These are phyloP conservation scores for Himalopsyche anomala DNA, from an alignment of 2,888 invertebrate genomes.

Conservation along the genomic window DNA sequence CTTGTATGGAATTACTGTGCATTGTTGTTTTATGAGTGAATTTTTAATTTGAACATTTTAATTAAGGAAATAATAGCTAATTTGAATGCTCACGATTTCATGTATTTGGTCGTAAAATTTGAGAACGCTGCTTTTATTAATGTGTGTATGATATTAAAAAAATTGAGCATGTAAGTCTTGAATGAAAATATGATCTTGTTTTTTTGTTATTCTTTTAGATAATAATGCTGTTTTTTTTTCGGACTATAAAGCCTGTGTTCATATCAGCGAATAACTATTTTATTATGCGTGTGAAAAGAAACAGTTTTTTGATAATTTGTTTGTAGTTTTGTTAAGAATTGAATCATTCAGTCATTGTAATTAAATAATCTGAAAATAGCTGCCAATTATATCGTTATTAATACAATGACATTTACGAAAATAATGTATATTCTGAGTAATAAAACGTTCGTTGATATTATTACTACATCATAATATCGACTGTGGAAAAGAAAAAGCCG, in stretches of 20 bases:
- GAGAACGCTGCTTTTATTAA: background rate
- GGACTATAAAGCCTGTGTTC: background rate
- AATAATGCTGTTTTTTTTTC: background rate
- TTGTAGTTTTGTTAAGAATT: background rate
- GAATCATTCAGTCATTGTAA: too few relatives aligned
- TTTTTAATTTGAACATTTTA: conserved; percentile 15
- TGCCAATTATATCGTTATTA: too few relatives aligned
- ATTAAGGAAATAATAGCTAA: background rate
- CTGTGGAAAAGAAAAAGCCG: too few relatives aligned
- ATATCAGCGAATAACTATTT: background rate
- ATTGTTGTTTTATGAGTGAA: conserved; percentile 1
- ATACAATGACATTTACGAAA: too few relatives aligned
- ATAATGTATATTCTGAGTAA: too few relatives aligned
- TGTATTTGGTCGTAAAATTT: background rate
- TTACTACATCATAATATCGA: too few relatives aligned
- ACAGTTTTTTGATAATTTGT: background rate
- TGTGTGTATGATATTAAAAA: conserved; percentile 1
- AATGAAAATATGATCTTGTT: background rate
- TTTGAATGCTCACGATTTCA: background rate
- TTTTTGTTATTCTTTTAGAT: background rate
- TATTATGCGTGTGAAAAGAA: background rate
- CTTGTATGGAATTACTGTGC: background rate
- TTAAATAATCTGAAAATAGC: too few relatives aligned
- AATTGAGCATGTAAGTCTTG: background rate
- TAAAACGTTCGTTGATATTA: too few relatives aligned